Evolutionary conservation across 35 echinoderm and acorn worm species (phyloP), one percentile per base, ranked within the genome.

Genomic region (Ptychodera flava): DNA sequence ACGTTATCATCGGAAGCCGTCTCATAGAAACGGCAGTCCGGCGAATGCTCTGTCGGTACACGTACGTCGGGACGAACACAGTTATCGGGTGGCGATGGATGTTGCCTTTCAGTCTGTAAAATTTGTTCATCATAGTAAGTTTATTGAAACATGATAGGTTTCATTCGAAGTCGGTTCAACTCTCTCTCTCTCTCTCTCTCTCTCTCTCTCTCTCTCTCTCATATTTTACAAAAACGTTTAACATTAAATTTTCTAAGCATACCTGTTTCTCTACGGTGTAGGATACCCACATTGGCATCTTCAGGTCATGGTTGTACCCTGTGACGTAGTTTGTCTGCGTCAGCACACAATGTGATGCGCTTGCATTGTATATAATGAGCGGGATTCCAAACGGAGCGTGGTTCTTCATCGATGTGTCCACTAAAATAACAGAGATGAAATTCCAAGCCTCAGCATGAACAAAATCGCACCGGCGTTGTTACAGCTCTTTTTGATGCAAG

Each of bases 351-450:
- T 86, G 88, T 1, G 88, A 82, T 2, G 36, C 77, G 16, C 45
- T 35, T 33, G 90, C 91, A n/a, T 81, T 79, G 45, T 12, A 64
- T 64, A 12, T 64, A 0, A 90, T 82, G n/a, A 91, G 36, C 0
- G 96, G 96, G 16, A 89, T 16, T 16, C 90, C 90, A 33, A 99
- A 94, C 16, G 93, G 90, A 14, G 96, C 86, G 27, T 99, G 92
- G 29, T 45, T 78, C 34, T 30, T 37, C 80, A 33, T 29, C 80
- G 80, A 32, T 37, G 28, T 14, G 30, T 37, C 37, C 32, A 36
- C 16, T 83, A 36, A 83, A 83, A 37, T 36, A 33, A 81, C 33
- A 34, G 16, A 28, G 32, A 79, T 79, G n/a, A n/a, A n/a, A n/a
- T n/a, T n/a, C n/a, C n/a, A n/a, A n/a, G n/a, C n/a, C n/a, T n/a